phyloP scores from a whole-genome alignment of 2,797 vertebrate species.

The Phoxinus dragarum region DNA sequence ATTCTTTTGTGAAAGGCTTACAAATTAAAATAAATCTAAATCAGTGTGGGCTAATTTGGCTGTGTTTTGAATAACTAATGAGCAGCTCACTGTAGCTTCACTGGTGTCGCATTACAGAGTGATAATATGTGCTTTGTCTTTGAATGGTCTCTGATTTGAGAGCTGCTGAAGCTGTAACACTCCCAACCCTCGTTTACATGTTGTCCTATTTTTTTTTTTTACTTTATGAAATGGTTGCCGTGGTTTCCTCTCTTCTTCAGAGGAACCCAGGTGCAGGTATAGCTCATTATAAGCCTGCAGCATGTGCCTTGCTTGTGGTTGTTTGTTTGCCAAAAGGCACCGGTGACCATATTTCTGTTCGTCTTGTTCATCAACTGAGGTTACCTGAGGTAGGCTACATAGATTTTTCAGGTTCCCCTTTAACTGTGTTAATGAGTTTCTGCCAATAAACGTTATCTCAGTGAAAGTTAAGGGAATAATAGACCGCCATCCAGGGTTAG shows the following conservation, averaged over 20 bases:
- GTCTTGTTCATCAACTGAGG: conserved; percentile 5
- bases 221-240: conserved; percentile 41
- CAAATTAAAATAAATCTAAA: conserved; percentile 70
- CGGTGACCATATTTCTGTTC: conserved; percentile 9
- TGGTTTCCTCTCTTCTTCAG: conserved; percentile 46
- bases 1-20: conserved; percentile 67
- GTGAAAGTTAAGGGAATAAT: conserved; percentile 12
- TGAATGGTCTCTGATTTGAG: conserved; percentile 52
- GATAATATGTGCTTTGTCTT: conserved; percentile 57
- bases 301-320: conserved; percentile 65
- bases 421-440: conserved; percentile 13
- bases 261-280: conserved; percentile 67
- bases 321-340: conserved; percentile 27
- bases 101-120: conserved; percentile 54
- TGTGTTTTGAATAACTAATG: conserved; percentile 59
- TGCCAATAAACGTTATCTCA: background rate
- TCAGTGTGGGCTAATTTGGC: conserved; percentile 62
- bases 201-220: conserved; percentile 46
- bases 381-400: conserved; percentile 14
- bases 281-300: conserved; percentile 70
- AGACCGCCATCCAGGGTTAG: background rate
- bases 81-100: conserved; percentile 51
- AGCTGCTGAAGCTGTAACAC: conserved; percentile 37
- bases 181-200: conserved; percentile 47
- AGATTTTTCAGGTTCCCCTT: background rate